These are phyloP conservation scores for Melipona quadrifasciata DNA, from an alignment of 1,140 invertebrate genomes.

Conservation along the genomic window DNA sequence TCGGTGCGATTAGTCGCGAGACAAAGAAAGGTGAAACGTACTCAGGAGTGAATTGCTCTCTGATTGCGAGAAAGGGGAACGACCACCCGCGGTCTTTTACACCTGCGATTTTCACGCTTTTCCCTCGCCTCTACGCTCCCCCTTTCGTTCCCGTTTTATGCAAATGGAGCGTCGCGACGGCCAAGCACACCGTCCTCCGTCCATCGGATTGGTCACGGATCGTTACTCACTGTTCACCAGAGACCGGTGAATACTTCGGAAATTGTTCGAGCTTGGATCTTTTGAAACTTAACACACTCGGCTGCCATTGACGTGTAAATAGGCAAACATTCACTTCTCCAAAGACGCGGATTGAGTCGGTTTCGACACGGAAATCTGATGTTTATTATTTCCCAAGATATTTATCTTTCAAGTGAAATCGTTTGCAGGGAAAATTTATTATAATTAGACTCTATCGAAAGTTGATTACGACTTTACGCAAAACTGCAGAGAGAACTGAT, in stretches of 20 bases:
- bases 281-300: conserved; percentile 17
- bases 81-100: conserved; percentile 54
- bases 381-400: no score
- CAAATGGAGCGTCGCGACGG: conserved; percentile 54
- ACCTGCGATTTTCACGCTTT: conserved; percentile 66
- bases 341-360: no score
- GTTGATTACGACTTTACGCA: no score
- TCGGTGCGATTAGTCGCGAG: conserved; percentile 28
- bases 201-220: conserved; percentile 64
- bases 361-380: background rate
- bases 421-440: no score
- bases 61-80: conserved; percentile 31
- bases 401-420: no score
- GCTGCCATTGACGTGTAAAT: background rate
- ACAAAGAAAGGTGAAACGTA: conserved; percentile 42
- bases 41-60: background rate
- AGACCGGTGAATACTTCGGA: background rate
- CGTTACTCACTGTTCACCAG: conserved; percentile 62
- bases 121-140: conserved; percentile 25
- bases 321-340: background rate
- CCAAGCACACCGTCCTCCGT: conserved; percentile 41
- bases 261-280: conserved; percentile 28
- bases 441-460: no score
- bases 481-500: background rate
- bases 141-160: conserved; percentile 38